Base-by-base conservation (phyloP, 2,797 vertebrate species). In the Centroberyx gerrardi region DNA sequence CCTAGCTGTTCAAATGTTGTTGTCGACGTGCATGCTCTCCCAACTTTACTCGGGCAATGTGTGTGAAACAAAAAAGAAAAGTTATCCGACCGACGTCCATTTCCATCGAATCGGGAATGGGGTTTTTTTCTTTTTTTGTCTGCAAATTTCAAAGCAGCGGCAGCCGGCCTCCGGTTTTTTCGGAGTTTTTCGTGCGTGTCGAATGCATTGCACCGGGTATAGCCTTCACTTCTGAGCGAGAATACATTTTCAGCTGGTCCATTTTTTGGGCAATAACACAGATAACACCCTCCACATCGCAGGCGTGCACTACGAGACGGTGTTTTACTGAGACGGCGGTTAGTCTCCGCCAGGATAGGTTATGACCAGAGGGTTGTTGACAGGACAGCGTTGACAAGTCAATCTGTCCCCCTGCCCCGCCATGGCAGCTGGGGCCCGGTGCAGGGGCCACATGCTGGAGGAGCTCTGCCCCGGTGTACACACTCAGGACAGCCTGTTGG, bases 381-480 rank as follows among this genome's bases (percentile, higher is more conserved):
- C 92, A 90, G 88, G 86, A n/a, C 73, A 44, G 55, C 67, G 86
- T 82, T 93, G 91, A 94, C 90, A 92, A 89, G 83, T 92, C 91
- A 86, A 90, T 87, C 85, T 79, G 83, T 77, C 79, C 75, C 75
- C 22, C 77, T 52, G 76, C 64, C 62, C 80, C 68, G 63, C 75
- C 81, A 71, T 65, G 81, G 82, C 80, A 87, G 87, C 87, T 81
- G 83, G 69, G 81, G 76, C 82, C 83, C 56, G 3, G 64, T 2
- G 72, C 46, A 75, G 66, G 74, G 83, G 80, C n/a, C 69, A 46
- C 29, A 70, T 51, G 17, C 15, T 48, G 14, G 17, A 15, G 27
- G 14, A 46, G 13, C 28, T 7, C 28, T 58, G 44, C 42, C 31
- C 51, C 62, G 12, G 70, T 82, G 63, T 75, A 78, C 61, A 68